Percentiles rank a stretch among this genome's conserved stretches.
Conservation (phyloP, 2,113 vertebrate species). For the Butorides virescens region DNA sequence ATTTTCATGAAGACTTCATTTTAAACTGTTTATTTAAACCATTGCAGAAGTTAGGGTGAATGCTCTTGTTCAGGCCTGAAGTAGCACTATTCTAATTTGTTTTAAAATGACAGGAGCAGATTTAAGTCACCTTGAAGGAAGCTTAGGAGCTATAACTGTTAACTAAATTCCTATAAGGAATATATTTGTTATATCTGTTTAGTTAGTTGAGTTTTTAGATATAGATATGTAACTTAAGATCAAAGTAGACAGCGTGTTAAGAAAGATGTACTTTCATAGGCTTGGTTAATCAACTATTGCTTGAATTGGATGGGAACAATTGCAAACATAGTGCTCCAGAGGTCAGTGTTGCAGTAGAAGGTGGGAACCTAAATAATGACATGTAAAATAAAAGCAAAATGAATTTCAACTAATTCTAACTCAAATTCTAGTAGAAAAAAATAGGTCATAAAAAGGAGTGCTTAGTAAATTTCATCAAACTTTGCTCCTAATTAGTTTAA, state of each 20-base stretch:
- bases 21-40: neutral
- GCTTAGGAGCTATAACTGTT: neutral
- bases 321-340: neutral
- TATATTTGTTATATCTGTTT: neutral
- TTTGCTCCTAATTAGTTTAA: neutral
- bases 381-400: neutral
- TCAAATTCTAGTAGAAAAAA: neutral
- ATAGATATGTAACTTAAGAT: neutral
- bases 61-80: neutral
- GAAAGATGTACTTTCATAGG: neutral
- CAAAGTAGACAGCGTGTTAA: neutral
- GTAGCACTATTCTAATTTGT: neutral
- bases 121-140: neutral
- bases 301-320: neutral
- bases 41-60: neutral
- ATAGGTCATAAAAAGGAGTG: neutral
- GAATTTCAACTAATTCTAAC: neutral
- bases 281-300: neutral
- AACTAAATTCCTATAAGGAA: neutral
- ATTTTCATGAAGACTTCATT: neutral
- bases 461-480: conserved; percentile 18
- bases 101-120: neutral
- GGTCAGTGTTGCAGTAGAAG: neutral
- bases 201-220: neutral
- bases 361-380: neutral